These are phyloP conservation scores for Porites divaricata DNA, from an alignment of 92 coral and sea anemone species.

Conservation along the genomic window DNA sequence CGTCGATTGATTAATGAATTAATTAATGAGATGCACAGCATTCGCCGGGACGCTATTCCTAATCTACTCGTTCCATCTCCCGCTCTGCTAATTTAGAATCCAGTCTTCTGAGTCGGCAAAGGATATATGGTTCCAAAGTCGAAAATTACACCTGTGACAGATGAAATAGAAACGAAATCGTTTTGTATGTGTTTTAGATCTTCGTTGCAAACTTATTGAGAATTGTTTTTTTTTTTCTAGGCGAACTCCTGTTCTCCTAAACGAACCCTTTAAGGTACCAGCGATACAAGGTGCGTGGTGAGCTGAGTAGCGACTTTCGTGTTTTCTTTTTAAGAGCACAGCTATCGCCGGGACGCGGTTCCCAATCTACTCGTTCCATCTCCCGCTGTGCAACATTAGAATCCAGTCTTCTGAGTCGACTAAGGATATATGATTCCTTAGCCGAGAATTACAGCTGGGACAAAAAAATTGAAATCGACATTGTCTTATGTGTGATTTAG, in stretches of 20 bases:
- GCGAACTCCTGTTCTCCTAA: no score
- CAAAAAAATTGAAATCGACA: not conserved
- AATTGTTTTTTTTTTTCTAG: no score
- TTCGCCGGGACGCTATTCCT: not conserved
- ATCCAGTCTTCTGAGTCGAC: constrained; percentile 33
- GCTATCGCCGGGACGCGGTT: constrained; percentile 32
- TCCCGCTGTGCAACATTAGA: constrained; percentile 24
- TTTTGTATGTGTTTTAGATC: no score
- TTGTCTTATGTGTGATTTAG: no score
- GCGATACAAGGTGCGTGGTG: no score
- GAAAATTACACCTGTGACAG: not conserved
- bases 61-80: not conserved
- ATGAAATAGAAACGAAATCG: no score
- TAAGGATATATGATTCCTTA: not conserved
- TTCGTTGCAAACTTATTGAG: no score
- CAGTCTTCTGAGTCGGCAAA: not conserved
- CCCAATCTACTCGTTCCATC: constrained; percentile 27
- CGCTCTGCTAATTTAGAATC: not conserved
- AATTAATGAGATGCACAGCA: not conserved
- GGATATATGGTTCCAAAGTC: not conserved
- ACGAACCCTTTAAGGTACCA: no score
- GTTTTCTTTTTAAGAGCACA: not conserved
- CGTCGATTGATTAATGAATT: no score
- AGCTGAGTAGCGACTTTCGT: no score
- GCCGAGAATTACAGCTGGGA: constrained; percentile 23